Evolutionary conservation across 2,888 invertebrate genomes (phyloP).

Genomic region (Cylloceria caligata): DNA sequence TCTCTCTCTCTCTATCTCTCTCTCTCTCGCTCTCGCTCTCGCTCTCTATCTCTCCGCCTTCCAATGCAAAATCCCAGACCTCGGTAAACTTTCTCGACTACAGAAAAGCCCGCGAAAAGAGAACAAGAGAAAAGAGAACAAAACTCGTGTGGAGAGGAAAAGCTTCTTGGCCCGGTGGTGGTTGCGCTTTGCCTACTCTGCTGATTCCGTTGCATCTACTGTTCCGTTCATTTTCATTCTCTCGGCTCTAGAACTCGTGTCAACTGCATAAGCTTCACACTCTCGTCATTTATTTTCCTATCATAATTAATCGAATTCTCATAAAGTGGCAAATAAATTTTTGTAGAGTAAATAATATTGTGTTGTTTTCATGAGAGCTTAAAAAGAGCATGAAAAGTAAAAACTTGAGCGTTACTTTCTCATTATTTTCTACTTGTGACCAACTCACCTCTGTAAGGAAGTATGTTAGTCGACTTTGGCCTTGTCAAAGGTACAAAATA

Average conservation of each 20-base stretch:
- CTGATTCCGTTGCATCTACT: neutral
- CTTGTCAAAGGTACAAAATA: too few species aligned
- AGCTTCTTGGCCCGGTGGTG: neutral
- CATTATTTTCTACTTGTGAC: too few species aligned
- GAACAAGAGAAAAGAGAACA: constrained; percentile 28
- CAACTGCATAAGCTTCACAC: neutral
- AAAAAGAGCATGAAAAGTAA: too few species aligned
- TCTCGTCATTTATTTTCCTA: neutral
- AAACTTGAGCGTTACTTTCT: too few species aligned
- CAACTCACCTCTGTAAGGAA: too few species aligned
- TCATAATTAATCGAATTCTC: neutral
- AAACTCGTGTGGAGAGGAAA: neutral
- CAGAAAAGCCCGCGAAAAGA: constrained; percentile 19
- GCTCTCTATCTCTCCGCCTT: neutral
- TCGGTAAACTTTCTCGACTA: neutral
- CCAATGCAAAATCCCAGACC: constrained; percentile 21
- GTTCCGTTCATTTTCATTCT: neutral
- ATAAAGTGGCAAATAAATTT: neutral
- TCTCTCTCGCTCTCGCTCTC: too few species aligned
- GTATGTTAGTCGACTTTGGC: too few species aligned
- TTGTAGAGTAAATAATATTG: too few species aligned
- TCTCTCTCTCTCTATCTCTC: neutral
- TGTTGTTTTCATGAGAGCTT: too few species aligned
- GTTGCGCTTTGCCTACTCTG: neutral
- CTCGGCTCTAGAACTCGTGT: neutral